Conservation (phyloP, 2,113 vertebrate genomes). For the Diadophis punctatus region DNA sequence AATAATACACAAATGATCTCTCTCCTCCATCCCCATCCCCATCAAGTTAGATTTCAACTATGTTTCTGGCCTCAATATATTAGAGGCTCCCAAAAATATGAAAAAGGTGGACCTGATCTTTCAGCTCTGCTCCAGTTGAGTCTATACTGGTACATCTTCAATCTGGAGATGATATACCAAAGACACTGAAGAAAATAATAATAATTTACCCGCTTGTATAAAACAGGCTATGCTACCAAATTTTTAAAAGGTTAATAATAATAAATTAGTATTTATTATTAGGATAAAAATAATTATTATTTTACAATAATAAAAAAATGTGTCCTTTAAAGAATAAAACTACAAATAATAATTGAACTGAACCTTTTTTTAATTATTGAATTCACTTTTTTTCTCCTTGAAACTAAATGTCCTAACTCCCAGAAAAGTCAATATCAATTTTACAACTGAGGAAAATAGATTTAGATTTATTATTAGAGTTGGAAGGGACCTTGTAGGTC, state of each 20-base stretch:
- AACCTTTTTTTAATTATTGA: neutral
- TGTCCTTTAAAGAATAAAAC: neutral
- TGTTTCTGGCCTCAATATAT: neutral
- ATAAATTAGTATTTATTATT: too few species aligned
- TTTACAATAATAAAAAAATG: neutral
- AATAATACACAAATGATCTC: neutral
- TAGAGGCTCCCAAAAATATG: neutral
- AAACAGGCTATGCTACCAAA: neutral
- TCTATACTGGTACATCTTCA: neutral
- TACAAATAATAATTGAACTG: neutral
- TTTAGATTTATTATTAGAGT: too few species aligned
- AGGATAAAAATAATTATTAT: too few species aligned
- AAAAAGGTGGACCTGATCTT: neutral
- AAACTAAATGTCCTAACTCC: neutral
- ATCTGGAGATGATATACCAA: neutral
- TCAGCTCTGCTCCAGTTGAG: neutral
- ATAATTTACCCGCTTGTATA: neutral
- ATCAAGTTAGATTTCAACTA: neutral
- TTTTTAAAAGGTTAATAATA: neutral
- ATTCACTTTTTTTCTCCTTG: neutral
- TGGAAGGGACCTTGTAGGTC: too few species aligned
- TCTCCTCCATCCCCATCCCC: too few species aligned
- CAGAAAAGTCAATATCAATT: slow-evolving; percentile 6
- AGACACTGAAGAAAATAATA: neutral
- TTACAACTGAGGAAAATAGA: neutral